These are phyloP conservation scores for Apodemia zela DNA, from an alignment of 2,888 invertebrate species.

Conservation along the genomic window DNA sequence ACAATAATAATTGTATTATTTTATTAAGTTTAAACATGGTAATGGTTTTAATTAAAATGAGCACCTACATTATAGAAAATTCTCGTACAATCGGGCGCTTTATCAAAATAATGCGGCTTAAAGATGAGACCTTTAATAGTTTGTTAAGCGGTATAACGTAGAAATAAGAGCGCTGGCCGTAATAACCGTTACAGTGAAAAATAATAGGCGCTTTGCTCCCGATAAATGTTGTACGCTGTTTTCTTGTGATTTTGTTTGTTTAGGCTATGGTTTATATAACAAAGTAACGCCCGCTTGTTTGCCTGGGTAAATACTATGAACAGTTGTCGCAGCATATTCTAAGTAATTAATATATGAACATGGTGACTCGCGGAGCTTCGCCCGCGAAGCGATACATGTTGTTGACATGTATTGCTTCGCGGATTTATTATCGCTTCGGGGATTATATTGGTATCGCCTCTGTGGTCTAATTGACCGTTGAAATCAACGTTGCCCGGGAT, in stretches of 20 bases:
- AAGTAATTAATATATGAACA: no score
- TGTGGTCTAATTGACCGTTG: no score
- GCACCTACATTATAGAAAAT: slow-evolving; percentile 17
- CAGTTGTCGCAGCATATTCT: no score
- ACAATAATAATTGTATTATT: slow-evolving; percentile 1
- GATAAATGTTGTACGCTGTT: slow-evolving; percentile 34
- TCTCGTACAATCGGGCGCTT: slow-evolving; percentile 48
- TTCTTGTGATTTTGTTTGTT: slow-evolving; percentile 30
- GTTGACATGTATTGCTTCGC: no score
- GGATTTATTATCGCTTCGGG: no score
- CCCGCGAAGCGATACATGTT: no score
- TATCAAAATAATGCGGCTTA: slow-evolving; percentile 65
- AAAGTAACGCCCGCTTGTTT: background rate
- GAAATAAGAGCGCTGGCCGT: slow-evolving; percentile 49
- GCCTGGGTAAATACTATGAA: background rate
- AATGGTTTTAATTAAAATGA: slow-evolving; percentile 3
- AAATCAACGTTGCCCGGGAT: no score
- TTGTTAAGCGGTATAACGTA: slow-evolving; percentile 68
- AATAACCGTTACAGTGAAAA: slow-evolving; percentile 75
- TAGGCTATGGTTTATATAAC: background rate
- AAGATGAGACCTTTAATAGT: slow-evolving; percentile 68
- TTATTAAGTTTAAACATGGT: background rate
- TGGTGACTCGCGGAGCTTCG: no score
- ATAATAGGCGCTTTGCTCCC: slow-evolving; percentile 52
- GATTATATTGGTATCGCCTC: no score